phyloP scores from a whole-genome alignment of 2,113 vertebrate species.

The Vicugna pacos region DNA sequence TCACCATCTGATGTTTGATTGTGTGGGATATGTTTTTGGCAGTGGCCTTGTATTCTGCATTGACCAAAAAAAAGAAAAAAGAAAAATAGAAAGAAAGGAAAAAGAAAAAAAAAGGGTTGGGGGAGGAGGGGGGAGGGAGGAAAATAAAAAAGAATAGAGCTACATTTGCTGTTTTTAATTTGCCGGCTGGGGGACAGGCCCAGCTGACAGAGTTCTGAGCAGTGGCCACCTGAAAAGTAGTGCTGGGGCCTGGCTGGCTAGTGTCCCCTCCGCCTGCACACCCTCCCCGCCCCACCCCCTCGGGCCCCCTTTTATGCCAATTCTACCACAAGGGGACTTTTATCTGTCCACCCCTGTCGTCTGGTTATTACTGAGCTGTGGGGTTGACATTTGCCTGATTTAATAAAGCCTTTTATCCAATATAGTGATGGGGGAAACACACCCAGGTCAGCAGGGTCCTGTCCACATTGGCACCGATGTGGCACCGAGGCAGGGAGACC shows the following conservation, averaged over 20 bases:
- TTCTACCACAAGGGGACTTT: slow-evolving; percentile 53
- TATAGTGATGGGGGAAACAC: slow-evolving; percentile 31
- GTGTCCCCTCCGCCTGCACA: not conserved
- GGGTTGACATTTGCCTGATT: slow-evolving; percentile 47
- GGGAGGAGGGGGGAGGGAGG: fast-evolving
- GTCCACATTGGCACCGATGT: not conserved
- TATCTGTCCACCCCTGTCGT: not conserved
- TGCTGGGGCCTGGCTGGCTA: not conserved
- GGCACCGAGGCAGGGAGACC: not conserved
- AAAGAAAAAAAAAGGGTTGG: too few species aligned
- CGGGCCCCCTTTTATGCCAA: not conserved
- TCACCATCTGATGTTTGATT: slow-evolving; percentile 93
- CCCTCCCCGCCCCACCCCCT: too few species aligned
- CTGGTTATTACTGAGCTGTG: not conserved
- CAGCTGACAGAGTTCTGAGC: slow-evolving; percentile 81
- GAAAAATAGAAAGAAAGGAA: not conserved
- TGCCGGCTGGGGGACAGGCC: slow-evolving; percentile 82
- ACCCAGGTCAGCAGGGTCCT: not conserved
- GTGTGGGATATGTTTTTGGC: slow-evolving; percentile 92
- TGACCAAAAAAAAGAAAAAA: slow-evolving; percentile 70
- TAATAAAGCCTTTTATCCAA: not conserved
- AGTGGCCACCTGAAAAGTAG: slow-evolving; percentile 82
- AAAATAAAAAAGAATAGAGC: slow-evolving; percentile 80
- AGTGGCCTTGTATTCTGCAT: slow-evolving; percentile 87
- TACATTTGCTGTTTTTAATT: slow-evolving; percentile 84